These are phyloP conservation scores for Anhinga anhinga DNA, from an alignment of 2,113 vertebrate species.

Conservation along the genomic window DNA sequence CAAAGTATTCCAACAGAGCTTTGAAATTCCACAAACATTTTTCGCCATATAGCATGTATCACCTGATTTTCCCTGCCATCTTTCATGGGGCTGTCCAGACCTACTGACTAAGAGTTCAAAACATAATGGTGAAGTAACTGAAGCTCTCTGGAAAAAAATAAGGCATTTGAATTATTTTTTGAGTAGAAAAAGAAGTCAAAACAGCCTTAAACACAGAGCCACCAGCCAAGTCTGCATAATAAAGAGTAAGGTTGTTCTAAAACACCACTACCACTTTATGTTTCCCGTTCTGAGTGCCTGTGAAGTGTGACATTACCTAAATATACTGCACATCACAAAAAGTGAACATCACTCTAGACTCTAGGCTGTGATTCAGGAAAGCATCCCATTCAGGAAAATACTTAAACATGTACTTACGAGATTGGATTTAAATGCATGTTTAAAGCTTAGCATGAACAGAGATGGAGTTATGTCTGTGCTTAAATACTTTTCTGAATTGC, in stretches of 20 bases:
- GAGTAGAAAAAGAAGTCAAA: background rate
- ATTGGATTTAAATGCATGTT: conserved; percentile 8
- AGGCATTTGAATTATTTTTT: background rate
- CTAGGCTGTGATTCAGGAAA: background rate
- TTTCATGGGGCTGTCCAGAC: background rate
- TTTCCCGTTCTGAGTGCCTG: background rate
- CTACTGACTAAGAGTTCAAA: background rate
- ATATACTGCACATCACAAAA: conserved; percentile 1
- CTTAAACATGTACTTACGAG: conserved; percentile 3
- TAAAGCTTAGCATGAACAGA: background rate
- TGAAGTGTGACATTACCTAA: background rate
- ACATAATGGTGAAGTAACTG: background rate
- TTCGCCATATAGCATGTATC: fast-evolving
- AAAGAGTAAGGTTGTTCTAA: background rate
- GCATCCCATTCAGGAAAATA: background rate
- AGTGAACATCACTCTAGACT: background rate
- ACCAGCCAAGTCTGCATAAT: background rate
- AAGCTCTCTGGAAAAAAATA: background rate
- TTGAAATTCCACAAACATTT: background rate
- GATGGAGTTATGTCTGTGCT: background rate
- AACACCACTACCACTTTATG: background rate
- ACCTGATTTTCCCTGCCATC: background rate
- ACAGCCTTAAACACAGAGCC: background rate
- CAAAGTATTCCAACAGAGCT: background rate
- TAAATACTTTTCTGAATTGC: conserved; percentile 30